These are phyloP conservation scores for Phenganax marumi DNA, from an alignment of 92 coral and sea anemone species.

Conservation along the genomic window DNA sequence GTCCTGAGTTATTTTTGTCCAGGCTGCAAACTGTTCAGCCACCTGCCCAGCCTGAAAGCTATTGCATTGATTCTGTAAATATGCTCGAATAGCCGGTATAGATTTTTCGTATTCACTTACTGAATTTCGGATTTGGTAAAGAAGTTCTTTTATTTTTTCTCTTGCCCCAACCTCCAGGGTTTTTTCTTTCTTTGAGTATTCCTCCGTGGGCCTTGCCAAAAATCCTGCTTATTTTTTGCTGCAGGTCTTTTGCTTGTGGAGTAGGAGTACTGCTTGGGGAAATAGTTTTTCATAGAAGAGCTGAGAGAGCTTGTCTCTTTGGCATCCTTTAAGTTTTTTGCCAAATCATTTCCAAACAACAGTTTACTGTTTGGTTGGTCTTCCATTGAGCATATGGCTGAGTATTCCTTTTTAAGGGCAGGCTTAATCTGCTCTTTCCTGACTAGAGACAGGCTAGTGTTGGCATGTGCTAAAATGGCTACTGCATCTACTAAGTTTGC, in stretches of 20 bases:
- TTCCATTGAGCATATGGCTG: too few species aligned
- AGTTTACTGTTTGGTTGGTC: neutral
- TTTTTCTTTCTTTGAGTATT: neutral
- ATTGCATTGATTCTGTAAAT: constrained; percentile 14
- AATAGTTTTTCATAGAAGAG: neutral
- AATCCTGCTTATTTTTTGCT: too few species aligned
- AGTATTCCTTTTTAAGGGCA: constrained; percentile 1
- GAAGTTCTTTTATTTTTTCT: constrained; percentile 37
- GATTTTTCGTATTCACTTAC: constrained; percentile 44
- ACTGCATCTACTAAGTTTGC: neutral
- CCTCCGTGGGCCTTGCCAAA: too few species aligned
- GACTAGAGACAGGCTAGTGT: constrained; percentile 18
- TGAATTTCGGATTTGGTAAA: constrained; percentile 17
- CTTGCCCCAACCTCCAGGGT: neutral
- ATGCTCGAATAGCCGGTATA: neutral
- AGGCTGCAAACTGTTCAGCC: constrained; percentile 27
- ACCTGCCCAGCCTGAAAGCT: constrained; percentile 38
- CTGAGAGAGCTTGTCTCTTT: neutral
- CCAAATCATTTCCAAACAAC: neutral
- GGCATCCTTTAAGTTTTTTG: constrained; percentile 4
- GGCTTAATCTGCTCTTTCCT: constrained; percentile 34
- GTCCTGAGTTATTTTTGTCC: constrained; percentile 31
- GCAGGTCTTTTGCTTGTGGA: too few species aligned
- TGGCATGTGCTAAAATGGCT: constrained; percentile 1
- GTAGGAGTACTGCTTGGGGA: neutral